A percentile compares a stretch with the other conserved stretches of the same genome.
phyloP scores from a whole-genome alignment of 1,140 invertebrate genomes.

The Trachelipus rathkii region DNA sequence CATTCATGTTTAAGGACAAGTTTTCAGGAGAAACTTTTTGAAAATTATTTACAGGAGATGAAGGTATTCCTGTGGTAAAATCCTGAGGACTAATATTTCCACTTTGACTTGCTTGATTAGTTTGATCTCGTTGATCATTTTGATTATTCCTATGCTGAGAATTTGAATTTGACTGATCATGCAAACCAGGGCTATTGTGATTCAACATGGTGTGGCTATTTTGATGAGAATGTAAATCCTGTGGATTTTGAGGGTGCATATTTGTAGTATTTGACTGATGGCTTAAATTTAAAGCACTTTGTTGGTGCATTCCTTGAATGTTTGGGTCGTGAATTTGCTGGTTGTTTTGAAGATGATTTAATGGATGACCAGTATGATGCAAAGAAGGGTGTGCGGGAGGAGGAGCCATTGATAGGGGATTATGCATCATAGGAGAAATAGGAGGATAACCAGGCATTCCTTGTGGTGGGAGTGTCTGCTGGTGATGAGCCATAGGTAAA shows the following conservation, averaged over 20 bases:
- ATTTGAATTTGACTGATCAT: background rate
- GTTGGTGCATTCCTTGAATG: conserved; percentile 9
- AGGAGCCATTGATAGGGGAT: conserved; percentile 9
- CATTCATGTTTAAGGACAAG: background rate
- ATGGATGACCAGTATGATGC: background rate
- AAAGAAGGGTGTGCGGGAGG: conserved; percentile 5
- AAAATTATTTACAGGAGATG: background rate
- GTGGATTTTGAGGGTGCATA: background rate
- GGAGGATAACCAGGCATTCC: conserved; percentile 17
- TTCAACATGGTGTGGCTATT: background rate
- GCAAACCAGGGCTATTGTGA: background rate
- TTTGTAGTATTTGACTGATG: background rate
- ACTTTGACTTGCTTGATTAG: background rate
- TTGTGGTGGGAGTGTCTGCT: conserved; percentile 20
- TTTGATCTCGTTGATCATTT: background rate
- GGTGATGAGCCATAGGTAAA: conserved; percentile 16
- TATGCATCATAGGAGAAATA: conserved; percentile 26
- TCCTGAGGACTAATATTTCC: background rate
- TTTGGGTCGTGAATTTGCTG: background rate
- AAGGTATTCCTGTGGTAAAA: background rate
- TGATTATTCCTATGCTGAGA: background rate
- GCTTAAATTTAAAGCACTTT: background rate
- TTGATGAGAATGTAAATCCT: background rate
- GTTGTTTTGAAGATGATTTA: background rate
- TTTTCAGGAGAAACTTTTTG: background rate